phyloP scores from a whole-genome alignment of 1,140 invertebrate species.

The Drepana arcuata region DNA sequence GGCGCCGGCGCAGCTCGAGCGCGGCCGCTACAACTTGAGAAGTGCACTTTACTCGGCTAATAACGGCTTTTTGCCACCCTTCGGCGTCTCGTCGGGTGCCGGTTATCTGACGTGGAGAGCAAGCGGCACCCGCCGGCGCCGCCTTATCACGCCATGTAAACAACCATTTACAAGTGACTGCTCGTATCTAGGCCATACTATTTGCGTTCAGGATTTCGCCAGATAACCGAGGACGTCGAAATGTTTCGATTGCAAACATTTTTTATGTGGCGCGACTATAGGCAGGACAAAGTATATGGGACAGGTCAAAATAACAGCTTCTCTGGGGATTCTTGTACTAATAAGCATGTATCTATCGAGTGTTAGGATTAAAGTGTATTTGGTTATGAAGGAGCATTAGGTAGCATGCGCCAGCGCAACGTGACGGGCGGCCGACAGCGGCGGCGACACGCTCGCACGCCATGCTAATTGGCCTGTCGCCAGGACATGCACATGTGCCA shows the following conservation, averaged over 20 bases:
- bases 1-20: slow-evolving; percentile 42
- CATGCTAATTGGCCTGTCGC: slow-evolving; percentile 67
- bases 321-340: slow-evolving; percentile 1
- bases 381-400: slow-evolving; percentile 13
- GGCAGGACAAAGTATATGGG: slow-evolving; percentile 16
- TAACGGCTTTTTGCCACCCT: slow-evolving; percentile 60
- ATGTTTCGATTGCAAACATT: slow-evolving; percentile 8
- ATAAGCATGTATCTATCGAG: too few species aligned
- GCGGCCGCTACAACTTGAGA: slow-evolving; percentile 34
- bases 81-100: slow-evolving; percentile 27
- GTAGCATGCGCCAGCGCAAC: slow-evolving; percentile 11
- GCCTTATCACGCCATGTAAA: slow-evolving; percentile 58
- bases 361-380: slow-evolving; percentile 26
- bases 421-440: slow-evolving; percentile 25
- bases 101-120: slow-evolving; percentile 45
- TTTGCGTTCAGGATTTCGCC: slow-evolving; percentile 54
- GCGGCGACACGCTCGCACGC: slow-evolving; percentile 37
- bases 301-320: background rate
- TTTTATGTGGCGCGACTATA: slow-evolving; percentile 9
- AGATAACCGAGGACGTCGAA: slow-evolving; percentile 32
- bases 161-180: slow-evolving; percentile 57
- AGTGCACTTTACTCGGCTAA: slow-evolving; percentile 42
- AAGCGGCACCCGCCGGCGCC: slow-evolving; percentile 56
- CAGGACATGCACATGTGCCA: slow-evolving; percentile 56
- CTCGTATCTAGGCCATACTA: slow-evolving; percentile 38